Evolutionary conservation across 2,113 vertebrate species (phyloP).

Genomic region (Rhizomys pruinosus): DNA sequence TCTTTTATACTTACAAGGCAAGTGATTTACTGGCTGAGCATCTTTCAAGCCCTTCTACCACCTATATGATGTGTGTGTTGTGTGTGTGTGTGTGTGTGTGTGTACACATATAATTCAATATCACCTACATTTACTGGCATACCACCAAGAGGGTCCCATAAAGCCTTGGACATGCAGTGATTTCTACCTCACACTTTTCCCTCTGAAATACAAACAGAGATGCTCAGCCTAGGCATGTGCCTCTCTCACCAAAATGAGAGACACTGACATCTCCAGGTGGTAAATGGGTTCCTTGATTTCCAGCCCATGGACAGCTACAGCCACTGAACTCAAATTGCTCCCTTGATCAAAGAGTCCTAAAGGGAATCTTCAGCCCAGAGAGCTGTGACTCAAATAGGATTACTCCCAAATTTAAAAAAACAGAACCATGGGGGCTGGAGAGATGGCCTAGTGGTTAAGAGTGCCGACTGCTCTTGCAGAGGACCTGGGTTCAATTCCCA

Average conservation of each 20-base stretch:
- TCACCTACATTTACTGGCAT: neutral
- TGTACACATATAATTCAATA: neutral
- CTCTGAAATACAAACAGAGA: neutral
- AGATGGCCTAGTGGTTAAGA: too few species aligned
- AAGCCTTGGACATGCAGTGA: neutral
- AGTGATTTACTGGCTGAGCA: neutral
- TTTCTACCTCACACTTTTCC: neutral
- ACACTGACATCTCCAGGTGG: conserved; percentile 76
- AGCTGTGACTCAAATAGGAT: conserved; percentile 88
- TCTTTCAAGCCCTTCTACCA: neutral
- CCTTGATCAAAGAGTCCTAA: conserved; percentile 88
- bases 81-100: neutral
- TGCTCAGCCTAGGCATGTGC: neutral
- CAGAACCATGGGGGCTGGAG: too few species aligned
- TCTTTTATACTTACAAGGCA: neutral
- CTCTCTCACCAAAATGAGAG: neutral
- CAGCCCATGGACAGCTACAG: conserved; percentile 82
- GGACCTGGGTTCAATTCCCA: too few species aligned
- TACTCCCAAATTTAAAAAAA: conserved; percentile 87
- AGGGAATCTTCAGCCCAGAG: conserved; percentile 85
- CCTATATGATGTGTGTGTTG: neutral
- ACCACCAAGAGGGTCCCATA: neutral
- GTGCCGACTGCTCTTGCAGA: too few species aligned
- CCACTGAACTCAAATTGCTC: conserved; percentile 84
- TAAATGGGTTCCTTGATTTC: conserved; percentile 83